Evolutionary conservation across 2,113 vertebrate genomes (phyloP), one percentile per base, ranked within the genome.

Genomic region (Chitala chitala): DNA sequence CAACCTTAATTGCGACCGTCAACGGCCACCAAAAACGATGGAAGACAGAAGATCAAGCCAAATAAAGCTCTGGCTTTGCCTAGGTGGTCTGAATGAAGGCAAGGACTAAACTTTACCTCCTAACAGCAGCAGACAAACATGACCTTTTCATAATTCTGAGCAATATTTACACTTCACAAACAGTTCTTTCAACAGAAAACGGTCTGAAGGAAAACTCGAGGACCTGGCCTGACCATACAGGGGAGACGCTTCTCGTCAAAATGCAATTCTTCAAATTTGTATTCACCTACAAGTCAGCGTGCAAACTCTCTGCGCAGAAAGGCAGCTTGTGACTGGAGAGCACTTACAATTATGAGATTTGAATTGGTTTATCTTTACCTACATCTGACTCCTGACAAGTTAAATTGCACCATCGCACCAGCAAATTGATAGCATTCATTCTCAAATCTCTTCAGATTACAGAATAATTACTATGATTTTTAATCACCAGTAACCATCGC

Each of bases 61-160:
- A 50, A 55, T 24, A 33, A 17, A 29, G 15, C 55, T 29, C 15
- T 10, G 10, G 20, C 55, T 48, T 46, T 44, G 40, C 54, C 71
- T 48, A n/a, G 26, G 64, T 1, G n/a, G 42, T 72, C 36, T 61
- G 17, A 61, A 61, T 56, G 24, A 46, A 72, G 64, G 64, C 46
- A 38, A 68, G 46, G 22, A 46, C 54, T 46, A 38, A 61, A 61
- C 36, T 29, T 58, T 26, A 72, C 24, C 53, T 72, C 44, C 17
- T 44, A 38, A 29, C 38, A 29, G 26, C 7, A 46, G 1, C 7
- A 26, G 55, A 72, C 54, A 72, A 72, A 72, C 55, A 72, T 40
- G 55, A 72, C 38, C 50, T 58, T 55, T 46, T 72, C 36, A 72
- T 72, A 40, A 72, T 44, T 72, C 55, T 61, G 13, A 36, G 26